phyloP scores from a whole-genome alignment of 1,140 invertebrate species.

The Cyclina sinensis region DNA sequence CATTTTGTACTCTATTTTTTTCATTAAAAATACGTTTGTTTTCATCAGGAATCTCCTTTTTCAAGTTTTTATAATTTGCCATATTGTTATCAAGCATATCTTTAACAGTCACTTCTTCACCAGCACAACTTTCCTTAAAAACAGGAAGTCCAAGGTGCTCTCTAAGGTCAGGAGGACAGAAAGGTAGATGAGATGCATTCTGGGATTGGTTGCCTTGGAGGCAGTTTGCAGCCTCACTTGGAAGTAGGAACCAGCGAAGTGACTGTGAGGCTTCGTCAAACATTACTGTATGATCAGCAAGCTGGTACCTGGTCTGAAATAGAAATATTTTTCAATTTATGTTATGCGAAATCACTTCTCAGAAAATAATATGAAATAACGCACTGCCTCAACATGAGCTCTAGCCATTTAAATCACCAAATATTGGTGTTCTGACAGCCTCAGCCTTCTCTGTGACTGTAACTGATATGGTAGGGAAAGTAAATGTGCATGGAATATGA shows the following conservation, averaged over 20 bases:
- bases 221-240: slow-evolving; percentile 87
- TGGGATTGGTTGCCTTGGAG: slow-evolving; percentile 71
- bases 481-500: no score
- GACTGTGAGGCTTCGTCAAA: slow-evolving; percentile 90
- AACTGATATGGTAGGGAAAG: no score
- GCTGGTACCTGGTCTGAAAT: slow-evolving; percentile 90
- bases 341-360: no score
- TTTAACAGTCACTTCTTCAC: slow-evolving; percentile 29
- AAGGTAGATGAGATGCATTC: slow-evolving; percentile 67
- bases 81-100: slow-evolving; percentile 28
- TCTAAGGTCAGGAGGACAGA: slow-evolving; percentile 72
- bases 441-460: no score
- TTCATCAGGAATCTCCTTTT: no score
- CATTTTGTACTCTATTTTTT: background rate
- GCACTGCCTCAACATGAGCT: no score
- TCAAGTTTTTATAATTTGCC: background rate
- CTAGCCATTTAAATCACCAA: no score
- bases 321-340: background rate
- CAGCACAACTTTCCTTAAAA: slow-evolving; percentile 37
- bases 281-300: slow-evolving; percentile 92
- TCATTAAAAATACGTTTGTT: background rate
- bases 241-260: slow-evolving; percentile 94
- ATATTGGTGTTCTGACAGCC: no score
- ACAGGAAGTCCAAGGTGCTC: slow-evolving; percentile 49
- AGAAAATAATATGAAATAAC: no score